phyloP scores from a whole-genome alignment of 2,797 vertebrate genomes.

The Mallotus villosus region DNA sequence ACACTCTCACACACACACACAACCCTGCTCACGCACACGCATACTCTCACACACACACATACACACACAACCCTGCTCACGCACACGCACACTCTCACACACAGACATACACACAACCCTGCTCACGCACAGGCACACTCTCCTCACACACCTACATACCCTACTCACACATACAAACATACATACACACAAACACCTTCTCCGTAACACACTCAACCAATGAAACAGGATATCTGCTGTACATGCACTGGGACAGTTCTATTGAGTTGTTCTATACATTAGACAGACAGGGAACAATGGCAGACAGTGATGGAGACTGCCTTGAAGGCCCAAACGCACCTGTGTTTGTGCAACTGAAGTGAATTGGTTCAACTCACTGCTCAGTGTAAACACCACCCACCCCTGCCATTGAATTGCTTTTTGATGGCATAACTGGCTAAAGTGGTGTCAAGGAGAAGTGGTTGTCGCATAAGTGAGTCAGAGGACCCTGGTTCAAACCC shows the following conservation, averaged over 20 bases:
- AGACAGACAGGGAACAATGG: conserved; percentile 22
- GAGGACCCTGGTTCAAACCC: too few species aligned
- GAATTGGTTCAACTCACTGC: too few species aligned
- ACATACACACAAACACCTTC: conserved; percentile 6
- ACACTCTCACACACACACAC: not conserved
- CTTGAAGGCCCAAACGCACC: not conserved
- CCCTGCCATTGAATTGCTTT: too few species aligned
- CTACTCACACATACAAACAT: not conserved
- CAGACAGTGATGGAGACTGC: conserved; percentile 33
- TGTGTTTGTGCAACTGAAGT: not conserved
- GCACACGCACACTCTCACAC: too few species aligned
- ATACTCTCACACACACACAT: not conserved
- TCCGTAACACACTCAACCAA: conserved; percentile 14
- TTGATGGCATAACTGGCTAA: too few species aligned
- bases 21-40: not conserved
- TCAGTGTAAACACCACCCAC: too few species aligned
- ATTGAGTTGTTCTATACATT: too few species aligned
- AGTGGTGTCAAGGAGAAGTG: not conserved
- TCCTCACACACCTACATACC: not conserved
- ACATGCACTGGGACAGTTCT: not conserved
- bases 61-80: conserved; percentile 13
- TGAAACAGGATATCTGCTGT: conserved; percentile 9
- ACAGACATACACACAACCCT: too few species aligned
- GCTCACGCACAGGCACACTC: not conserved
- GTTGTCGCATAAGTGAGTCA: too few species aligned